These are phyloP conservation scores for Drosophila hamatofila DNA, from an alignment of 2,888 invertebrate genomes.

Conservation along the genomic window DNA sequence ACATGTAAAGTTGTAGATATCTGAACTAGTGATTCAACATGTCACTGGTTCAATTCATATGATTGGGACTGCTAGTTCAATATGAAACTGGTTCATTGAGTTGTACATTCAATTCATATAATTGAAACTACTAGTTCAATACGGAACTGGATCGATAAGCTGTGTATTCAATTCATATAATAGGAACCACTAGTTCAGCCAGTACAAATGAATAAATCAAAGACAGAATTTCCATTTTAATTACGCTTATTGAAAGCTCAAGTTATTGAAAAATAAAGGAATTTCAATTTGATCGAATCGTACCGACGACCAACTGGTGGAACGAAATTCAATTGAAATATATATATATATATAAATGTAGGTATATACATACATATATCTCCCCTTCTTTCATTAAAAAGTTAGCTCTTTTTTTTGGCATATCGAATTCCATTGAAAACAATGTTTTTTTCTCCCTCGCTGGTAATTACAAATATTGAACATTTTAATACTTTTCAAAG, in stretches of 20 bases:
- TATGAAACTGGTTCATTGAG: neutral
- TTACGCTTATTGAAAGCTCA: neutral
- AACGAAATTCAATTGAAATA: neutral
- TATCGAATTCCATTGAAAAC: constrained; percentile 2
- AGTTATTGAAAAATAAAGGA: neutral
- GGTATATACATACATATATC: neutral
- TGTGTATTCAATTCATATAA: neutral
- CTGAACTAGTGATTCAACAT: no score
- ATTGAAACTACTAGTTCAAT: neutral
- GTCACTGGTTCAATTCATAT: no score
- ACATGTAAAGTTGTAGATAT: no score
- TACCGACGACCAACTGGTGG: neutral
- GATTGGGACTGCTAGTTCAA: no score
- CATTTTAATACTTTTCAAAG: constrained; percentile 9
- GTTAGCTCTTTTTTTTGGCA: neutral
- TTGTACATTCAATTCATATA: neutral
- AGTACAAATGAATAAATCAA: neutral
- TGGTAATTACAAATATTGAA: constrained; percentile 11
- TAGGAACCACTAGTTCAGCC: neutral
- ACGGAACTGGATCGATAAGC: neutral
- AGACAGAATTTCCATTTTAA: neutral
- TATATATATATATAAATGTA: neutral
- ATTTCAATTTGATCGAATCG: neutral
- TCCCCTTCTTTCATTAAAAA: neutral
- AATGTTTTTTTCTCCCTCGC: neutral